Conservation (phyloP, 2,888 invertebrate genomes). For the Bembecia ichneumoniformis region DNA sequence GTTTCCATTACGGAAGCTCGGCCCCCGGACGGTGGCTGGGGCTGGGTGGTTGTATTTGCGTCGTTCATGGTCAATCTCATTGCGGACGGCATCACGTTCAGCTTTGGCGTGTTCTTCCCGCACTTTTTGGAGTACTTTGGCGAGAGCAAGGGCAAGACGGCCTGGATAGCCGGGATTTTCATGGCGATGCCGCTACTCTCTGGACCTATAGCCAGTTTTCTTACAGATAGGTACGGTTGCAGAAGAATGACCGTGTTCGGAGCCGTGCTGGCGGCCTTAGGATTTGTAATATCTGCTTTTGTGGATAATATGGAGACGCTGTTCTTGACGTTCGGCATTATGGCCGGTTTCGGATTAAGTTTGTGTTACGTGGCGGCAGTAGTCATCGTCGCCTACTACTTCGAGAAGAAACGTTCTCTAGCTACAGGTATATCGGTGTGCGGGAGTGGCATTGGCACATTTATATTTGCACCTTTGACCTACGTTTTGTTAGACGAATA, state of each 20-base stretch:
- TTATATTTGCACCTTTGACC: constrained; percentile 86
- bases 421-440: constrained; percentile 90
- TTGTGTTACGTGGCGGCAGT: constrained; percentile 92
- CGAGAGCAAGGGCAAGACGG: constrained; percentile 87
- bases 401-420: constrained; percentile 85
- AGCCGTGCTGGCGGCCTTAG: constrained; percentile 80
- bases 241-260: constrained; percentile 84
- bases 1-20: constrained; percentile 76
- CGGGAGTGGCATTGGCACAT: constrained; percentile 91
- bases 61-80: constrained; percentile 92
- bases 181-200: constrained; percentile 92
- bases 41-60: constrained; percentile 92
- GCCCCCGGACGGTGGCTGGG: constrained; percentile 92
- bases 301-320: constrained; percentile 83
- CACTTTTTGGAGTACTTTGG: constrained; percentile 89
- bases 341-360: constrained; percentile 88
- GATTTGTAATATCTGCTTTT: constrained; percentile 84
- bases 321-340: constrained; percentile 85
- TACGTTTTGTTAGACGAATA: constrained; percentile 81
- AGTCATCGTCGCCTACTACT: constrained; percentile 91
- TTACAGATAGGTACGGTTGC: constrained; percentile 88
- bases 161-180: constrained; percentile 91
- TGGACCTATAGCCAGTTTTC: constrained; percentile 87
- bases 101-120: constrained; percentile 91
- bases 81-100: constrained; percentile 93